phyloP scores from a whole-genome alignment of 2,888 invertebrate genomes.

The Megastigmus dorsalis region DNA sequence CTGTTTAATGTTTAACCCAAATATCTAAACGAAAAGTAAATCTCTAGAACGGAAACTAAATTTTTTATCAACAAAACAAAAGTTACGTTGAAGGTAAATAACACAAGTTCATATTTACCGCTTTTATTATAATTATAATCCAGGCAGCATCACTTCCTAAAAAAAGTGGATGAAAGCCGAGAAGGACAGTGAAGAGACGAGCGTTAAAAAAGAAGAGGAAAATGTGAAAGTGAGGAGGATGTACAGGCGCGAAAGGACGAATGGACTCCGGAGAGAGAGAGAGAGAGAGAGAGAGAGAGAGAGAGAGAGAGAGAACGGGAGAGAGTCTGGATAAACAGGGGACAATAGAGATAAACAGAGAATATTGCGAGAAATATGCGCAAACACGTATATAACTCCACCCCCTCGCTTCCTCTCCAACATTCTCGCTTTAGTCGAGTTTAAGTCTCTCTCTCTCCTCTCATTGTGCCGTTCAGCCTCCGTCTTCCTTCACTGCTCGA shows the following conservation, averaged over 20 bases:
- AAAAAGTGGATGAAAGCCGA: background rate
- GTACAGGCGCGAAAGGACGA: constrained; percentile 9
- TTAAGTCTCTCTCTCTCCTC: constrained; percentile 51
- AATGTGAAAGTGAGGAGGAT: background rate
- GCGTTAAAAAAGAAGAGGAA: background rate
- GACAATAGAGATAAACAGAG: constrained; percentile 73
- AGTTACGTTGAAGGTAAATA: background rate
- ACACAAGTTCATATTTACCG: constrained; percentile 40
- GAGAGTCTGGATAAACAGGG: constrained; percentile 68
- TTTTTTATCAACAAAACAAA: background rate
- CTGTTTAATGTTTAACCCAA: too few relatives aligned
- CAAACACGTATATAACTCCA: constrained; percentile 64
- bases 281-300: background rate
- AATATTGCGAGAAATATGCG: constrained; percentile 71
- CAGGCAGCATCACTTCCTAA: constrained; percentile 37
- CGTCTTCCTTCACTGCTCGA: constrained; percentile 47
- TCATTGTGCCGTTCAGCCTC: constrained; percentile 47
- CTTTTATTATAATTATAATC: constrained; percentile 60
- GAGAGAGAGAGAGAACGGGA: constrained; percentile 1
- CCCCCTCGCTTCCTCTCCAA: constrained; percentile 56
- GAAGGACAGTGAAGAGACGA: background rate
- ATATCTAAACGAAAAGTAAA: too few relatives aligned
- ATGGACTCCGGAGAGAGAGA: background rate
- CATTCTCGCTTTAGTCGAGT: constrained; percentile 56
- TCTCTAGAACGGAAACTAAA: too few relatives aligned